Evolutionary conservation across 2,797 vertebrate species (phyloP).

Genomic region (Sylvia borin): DNA sequence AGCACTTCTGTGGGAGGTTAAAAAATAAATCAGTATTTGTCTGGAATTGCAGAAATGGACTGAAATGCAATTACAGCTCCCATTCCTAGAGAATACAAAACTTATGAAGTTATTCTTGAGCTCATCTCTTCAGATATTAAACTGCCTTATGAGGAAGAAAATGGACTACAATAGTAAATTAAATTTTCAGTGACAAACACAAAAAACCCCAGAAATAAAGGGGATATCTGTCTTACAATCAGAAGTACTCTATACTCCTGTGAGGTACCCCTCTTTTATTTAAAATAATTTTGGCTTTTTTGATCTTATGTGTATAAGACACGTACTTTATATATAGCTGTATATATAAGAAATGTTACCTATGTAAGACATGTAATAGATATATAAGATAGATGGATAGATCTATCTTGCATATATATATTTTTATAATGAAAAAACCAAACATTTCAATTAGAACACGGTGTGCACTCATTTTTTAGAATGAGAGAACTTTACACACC

Average conservation of each 20-base stretch:
- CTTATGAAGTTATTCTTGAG: slow-evolving; percentile 6
- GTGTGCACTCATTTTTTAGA: background rate
- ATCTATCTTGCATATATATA: background rate
- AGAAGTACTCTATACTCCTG: background rate
- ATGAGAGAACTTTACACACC: background rate
- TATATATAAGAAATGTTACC: background rate
- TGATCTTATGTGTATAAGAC: background rate
- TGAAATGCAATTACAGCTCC: background rate
- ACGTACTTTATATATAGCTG: background rate
- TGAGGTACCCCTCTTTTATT: background rate
- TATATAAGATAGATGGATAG: background rate
- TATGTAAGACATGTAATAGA: background rate
- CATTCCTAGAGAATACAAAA: background rate
- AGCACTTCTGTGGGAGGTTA: background rate
- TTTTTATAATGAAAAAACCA: background rate
- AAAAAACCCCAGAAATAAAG: background rate
- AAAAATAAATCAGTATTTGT: background rate
- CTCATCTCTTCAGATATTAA: background rate
- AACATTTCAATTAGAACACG: background rate
- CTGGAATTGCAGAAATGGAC: background rate
- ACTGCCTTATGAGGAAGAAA: slow-evolving; percentile 1
- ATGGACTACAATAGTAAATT: background rate
- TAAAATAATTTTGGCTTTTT: background rate
- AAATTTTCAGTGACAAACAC: background rate
- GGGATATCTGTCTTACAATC: background rate